Base-by-base conservation (phyloP, 2,888 invertebrate genomes). In the Phortica magna region DNA sequence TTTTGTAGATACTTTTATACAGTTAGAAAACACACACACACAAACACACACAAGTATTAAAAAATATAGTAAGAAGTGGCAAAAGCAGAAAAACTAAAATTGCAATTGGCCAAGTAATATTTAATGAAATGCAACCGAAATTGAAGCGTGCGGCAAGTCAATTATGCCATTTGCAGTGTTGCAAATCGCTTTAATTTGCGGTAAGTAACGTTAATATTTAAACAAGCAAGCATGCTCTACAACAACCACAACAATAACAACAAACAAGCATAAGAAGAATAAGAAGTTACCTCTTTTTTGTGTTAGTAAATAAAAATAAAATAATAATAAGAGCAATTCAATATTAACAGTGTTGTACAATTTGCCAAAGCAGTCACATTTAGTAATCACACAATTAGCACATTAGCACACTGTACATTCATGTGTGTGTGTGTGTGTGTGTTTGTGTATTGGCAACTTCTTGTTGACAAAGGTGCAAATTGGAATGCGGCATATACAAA, bases 391-490 rank as follows among this genome's bases (percentile, higher is more conserved):
- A 5, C 53, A 53, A 53, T 14, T 14, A n/a, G 53, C 53, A 53
- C 10, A 53, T 10, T n/a, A 53, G 53, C 53, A 14, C n/a, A 53
- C n/a, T 53, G 10, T 14, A 2, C 53, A 53, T 53, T 14, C 10
- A 14, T 53, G 2, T 2, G 53, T 53, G 10, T 14, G 14, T 53
- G 53, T 53, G 10, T n/a, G n/a, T 53, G 53, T 53, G 53, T 53
- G 2, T 53, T 1, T 53, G 53, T n/a, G n/a, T 2, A 53, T 53
- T 10, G 10, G 53, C n/a, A 53, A 53, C n/a, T 53, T 53, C 5
- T 53, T 53, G 53, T 53, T 53, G 10, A n/a, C 53, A 53, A 53
- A 53, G 53, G 53, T 53, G 53, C 53, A 53, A 53, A 53, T n/a
- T 53, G 53, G 53, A 14, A 53, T 53, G 53, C 53, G 53, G 53